These are phyloP conservation scores for Calliopum simillimum DNA, from an alignment of 2,888 invertebrate species.

Conservation along the genomic window DNA sequence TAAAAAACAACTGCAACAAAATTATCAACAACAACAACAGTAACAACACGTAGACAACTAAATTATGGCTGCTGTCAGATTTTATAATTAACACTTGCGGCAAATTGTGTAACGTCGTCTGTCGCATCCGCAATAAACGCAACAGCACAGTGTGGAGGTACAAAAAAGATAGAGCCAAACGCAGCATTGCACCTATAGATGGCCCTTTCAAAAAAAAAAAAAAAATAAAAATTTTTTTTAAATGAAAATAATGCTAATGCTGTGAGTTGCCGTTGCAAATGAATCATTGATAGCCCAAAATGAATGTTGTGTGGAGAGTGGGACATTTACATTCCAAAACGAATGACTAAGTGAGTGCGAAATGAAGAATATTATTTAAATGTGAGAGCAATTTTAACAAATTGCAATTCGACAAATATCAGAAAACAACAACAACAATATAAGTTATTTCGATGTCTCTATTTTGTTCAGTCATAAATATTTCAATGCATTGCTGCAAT, in stretches of 20 bases:
- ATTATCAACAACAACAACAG: neutral
- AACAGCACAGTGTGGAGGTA: conserved; percentile 11
- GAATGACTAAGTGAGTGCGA: conserved; percentile 12
- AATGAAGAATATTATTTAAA: conserved; percentile 26
- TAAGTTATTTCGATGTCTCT: neutral
- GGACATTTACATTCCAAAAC: neutral
- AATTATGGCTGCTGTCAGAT: conserved; percentile 49
- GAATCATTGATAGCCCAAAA: conserved; percentile 1
- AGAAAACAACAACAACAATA: conserved; percentile 10
- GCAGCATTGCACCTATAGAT: conserved; percentile 4
- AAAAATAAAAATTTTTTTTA: too few relatives aligned
- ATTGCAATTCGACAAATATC: conserved; percentile 5
- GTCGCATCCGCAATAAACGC: neutral
- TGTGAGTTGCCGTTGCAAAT: too few relatives aligned
- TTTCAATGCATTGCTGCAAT: conserved; percentile 7
- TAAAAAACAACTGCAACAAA: neutral
- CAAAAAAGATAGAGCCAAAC: neutral
- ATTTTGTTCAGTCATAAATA: conserved; percentile 33
- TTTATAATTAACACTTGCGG: conserved; percentile 49
- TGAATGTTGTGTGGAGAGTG: neutral
- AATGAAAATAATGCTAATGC: too few relatives aligned
- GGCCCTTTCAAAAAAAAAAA: neutral
- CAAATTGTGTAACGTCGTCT: conserved; percentile 12
- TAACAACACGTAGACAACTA: conserved; percentile 38
- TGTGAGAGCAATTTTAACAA: conserved; percentile 25